Percentiles rank a stretch among this genome's conserved stretches.
Evolutionary conservation across 2,888 invertebrate species (phyloP).

Genomic region (Ormyrus rosae): DNA sequence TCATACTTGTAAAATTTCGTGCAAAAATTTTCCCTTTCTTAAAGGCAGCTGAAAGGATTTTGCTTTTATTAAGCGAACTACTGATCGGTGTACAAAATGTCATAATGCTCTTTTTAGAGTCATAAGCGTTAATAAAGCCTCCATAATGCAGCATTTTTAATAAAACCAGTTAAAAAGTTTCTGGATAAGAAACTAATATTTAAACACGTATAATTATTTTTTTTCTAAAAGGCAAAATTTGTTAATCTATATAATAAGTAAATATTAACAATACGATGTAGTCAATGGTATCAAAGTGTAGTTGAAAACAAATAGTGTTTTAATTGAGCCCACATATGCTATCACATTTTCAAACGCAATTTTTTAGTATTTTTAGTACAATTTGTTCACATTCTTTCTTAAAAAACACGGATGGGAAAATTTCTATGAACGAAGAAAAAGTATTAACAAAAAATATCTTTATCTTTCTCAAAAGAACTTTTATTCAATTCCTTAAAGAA

Average conservation of each 20-base stretch:
- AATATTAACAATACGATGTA: constrained; percentile 56
- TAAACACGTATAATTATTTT: constrained; percentile 54
- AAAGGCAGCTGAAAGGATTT: constrained; percentile 46
- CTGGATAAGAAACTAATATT: constrained; percentile 39
- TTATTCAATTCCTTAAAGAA: constrained; percentile 57
- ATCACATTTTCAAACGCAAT: constrained; percentile 56
- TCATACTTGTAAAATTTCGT: constrained; percentile 49
- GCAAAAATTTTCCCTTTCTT: constrained; percentile 52
- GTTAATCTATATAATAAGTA: constrained; percentile 54
- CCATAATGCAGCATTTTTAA: constrained; percentile 44
- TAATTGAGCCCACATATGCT: constrained; percentile 52
- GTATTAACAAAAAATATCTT: constrained; percentile 21
- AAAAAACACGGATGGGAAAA: constrained; percentile 45
- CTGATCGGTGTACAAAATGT: constrained; percentile 45
- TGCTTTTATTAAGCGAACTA: constrained; percentile 42
- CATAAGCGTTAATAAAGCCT: constrained; percentile 58
- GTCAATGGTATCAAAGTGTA: constrained; percentile 58
- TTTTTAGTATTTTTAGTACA: constrained; percentile 53
- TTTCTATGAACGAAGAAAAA: constrained; percentile 39
- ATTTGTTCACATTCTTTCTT: constrained; percentile 37
- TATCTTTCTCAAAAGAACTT: constrained; percentile 41
- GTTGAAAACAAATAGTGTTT: constrained; percentile 48
- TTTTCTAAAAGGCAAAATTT: constrained; percentile 53
- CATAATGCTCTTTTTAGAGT: constrained; percentile 42
- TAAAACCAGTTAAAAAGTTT: constrained; percentile 46